Evolutionary conservation across 2,888 invertebrate species (phyloP), one percentile per base, ranked within the genome.

Genomic region (Thymelicus sylvestris): DNA sequence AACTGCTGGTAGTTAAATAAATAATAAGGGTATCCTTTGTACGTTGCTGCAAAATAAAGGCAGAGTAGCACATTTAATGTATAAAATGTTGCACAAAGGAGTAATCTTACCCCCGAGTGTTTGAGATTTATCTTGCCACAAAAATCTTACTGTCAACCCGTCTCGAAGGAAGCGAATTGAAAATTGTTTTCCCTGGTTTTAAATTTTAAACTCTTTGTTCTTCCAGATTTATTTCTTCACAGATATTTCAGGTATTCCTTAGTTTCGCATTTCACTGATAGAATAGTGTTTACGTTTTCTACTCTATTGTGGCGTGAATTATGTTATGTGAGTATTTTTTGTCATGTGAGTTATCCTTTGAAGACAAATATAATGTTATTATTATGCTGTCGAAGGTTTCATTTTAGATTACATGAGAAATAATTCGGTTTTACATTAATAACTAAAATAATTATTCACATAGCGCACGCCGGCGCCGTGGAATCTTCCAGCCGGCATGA

Each of bases 91-190:
- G 55, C 55, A 55, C 24, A 55, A 55, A 55, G 24, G 10, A 12
- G 44, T 44, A 55, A 55, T 55, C 19, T 52, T 24, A 24, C 4
- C 10, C 55, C 19, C 63, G 39, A 13, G 63, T 63, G 31, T 31
- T n/a, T 60, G 38, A 59, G 48, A 60, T 60, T 66, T 48, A 66
- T 66, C 31, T 55, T 44, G n/a, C 59, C 41, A 57, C 57, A 66
- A 44, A 59, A 66, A 66, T 66, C 38, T 67, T 31, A 7, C 31
- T 48, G 8, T 44, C 24, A 57, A 59, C 66, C 59, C 59, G 38
- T 48, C 63, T 38, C 50, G 38, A 47, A 38, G 48, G 59, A 59
- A 66, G 59, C 59, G 59, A 66, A 60, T 66, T 44, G 59, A 66
- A 66, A 66, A 48, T 66, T 15, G 47, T 44, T 66, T 66, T 52